Evolutionary conservation across 2,888 invertebrate species (phyloP).

Genomic region (Emmelina monodactyla): DNA sequence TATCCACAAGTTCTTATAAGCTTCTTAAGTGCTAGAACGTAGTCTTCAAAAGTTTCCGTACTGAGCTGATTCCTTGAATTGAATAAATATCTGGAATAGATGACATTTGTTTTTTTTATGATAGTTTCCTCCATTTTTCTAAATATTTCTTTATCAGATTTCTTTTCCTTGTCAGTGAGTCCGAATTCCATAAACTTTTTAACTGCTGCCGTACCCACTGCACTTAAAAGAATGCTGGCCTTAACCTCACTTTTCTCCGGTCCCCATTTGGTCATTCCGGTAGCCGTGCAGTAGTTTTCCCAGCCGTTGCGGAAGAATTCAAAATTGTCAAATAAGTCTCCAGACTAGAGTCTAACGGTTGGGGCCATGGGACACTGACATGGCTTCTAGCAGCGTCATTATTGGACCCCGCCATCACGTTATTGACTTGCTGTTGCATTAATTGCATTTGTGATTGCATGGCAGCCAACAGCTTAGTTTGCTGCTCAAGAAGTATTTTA

Average conservation of each 20-base stretch:
- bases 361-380: constrained; percentile 2
- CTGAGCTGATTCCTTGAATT: too few relatives aligned
- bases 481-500: background rate
- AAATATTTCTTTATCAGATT: too few relatives aligned
- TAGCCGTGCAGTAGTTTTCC: constrained; percentile 1
- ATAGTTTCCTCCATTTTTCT: too few relatives aligned
- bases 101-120: too few relatives aligned
- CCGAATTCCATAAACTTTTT: too few relatives aligned
- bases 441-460: background rate
- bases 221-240: constrained; percentile 1
- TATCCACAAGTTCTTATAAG: too few relatives aligned
- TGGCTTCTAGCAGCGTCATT: background rate
- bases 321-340: constrained; percentile 1
- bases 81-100: too few relatives aligned
- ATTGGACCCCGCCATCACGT: background rate
- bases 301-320: background rate
- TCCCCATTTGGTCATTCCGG: constrained; percentile 4
- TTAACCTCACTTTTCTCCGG: background rate
- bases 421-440: background rate
- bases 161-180: too few relatives aligned
- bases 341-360: background rate
- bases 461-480: background rate
- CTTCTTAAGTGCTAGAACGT: too few relatives aligned
- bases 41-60: too few relatives aligned
- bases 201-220: too few relatives aligned